Evolutionary conservation across 2,113 vertebrate species (phyloP), one percentile per base, ranked within the genome.

Genomic region (Connochaetes taurinus): DNA sequence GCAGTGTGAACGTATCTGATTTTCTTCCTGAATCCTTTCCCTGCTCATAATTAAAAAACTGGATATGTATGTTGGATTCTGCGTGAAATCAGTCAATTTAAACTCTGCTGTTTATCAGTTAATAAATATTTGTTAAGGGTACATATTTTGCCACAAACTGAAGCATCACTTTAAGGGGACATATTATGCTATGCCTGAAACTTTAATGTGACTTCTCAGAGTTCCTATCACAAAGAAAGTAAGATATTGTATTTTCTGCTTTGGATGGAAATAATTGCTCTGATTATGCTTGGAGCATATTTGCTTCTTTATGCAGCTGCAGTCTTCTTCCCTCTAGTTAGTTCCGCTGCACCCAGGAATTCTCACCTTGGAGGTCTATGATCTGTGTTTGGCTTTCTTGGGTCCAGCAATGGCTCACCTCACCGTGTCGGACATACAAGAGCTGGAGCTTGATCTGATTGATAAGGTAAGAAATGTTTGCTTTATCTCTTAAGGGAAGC

Each of bases 371-470:
- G 97, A 98, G n/a, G 97, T 98, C 40, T 98, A 98, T 21, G 98
- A 99, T 78, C 97, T 99, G 36, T 99, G 98, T 81, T 88, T 99
- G 95, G 97, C 97, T 40, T 98, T 97, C 82, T 47, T 98, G 71
- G 98, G 98, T 33, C 98, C 98, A 13, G 98, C 98, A 23, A 36
- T 80, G 19, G 98, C 98, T 89, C 94, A 97, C 27, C 57, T 99
- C 52, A 84, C 23, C 0, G 97, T 98, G 11, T 99, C 98, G 45
- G 98, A 99, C 81, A 98, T 99, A 92, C 92, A 96, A 3, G 98
- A 99, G 40, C 92, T 99, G 85, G 98, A 98, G 87, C 97, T 99
- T 21, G 98, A 99, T 74, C 93, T 99, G 60, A 95, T 98, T 10
- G 98, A 99, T 91, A 99, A 98, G 98, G 98, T 99, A 94, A 97